phyloP scores from a whole-genome alignment of 2,797 vertebrate species.

The Ceryle rudis region DNA sequence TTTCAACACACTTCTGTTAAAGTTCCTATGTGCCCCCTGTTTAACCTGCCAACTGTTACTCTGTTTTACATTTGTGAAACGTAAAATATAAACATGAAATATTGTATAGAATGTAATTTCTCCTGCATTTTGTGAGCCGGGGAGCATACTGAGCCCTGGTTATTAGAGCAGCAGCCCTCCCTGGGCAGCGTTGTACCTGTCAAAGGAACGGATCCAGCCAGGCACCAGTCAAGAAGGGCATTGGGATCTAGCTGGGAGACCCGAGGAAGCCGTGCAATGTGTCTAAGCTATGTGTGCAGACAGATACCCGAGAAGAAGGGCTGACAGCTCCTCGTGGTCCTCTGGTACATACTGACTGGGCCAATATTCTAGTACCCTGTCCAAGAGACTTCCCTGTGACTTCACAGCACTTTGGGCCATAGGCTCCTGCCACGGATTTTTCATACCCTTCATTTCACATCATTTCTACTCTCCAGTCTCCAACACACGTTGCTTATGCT shows the following conservation, averaged over 20 bases:
- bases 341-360: not conserved
- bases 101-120: not conserved
- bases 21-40: not conserved
- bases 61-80: not conserved
- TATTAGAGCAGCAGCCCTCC: not conserved
- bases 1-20: not conserved
- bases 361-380: not conserved
- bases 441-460: not conserved
- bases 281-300: not conserved
- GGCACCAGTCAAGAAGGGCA: not conserved
- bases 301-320: not conserved
- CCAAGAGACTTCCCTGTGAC: not conserved
- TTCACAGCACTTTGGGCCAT: not conserved
- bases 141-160: not conserved
- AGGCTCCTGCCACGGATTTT: not conserved
- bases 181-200: not conserved
- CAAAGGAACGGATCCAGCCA: not conserved
- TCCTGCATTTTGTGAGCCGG: not conserved
- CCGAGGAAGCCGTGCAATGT: not conserved
- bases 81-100: not conserved
- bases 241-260: not conserved
- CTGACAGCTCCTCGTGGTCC: not conserved
- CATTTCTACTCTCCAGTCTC: not conserved
- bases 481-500: fast-evolving
- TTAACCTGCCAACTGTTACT: not conserved